These are phyloP conservation scores for Hylaeus anthracinus DNA, from an alignment of 1,140 invertebrate species.

Conservation along the genomic window DNA sequence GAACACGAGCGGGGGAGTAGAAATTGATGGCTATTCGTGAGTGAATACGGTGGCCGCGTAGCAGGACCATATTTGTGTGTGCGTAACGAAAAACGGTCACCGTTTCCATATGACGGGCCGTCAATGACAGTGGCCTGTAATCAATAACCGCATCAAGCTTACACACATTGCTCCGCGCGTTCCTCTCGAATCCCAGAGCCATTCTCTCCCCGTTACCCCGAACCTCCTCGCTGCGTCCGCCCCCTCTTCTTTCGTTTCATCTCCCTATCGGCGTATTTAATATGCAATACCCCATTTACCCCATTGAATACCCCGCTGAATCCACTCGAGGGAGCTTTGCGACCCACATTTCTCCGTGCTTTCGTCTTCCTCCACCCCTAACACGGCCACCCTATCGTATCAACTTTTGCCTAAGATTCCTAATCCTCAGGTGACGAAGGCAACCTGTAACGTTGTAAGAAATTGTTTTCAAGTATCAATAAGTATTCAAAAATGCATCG, in stretches of 20 bases:
- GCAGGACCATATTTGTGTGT: conserved; percentile 19
- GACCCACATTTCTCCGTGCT: conserved; percentile 68
- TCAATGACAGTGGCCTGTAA: conserved; percentile 75
- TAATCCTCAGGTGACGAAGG: conserved; percentile 43
- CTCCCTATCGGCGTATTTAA: conserved; percentile 69
- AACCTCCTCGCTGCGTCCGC: too few species aligned
- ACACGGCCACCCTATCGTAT: background rate
- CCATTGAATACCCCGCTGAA: conserved; percentile 71
- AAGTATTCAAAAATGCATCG: too few species aligned
- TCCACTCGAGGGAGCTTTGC: conserved; percentile 64
- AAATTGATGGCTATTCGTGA: conserved; percentile 47
- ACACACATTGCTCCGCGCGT: conserved; percentile 67
- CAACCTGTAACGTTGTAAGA: background rate
- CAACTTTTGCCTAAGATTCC: conserved; percentile 59
- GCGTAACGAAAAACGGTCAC: conserved; percentile 61
- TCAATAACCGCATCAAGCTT: conserved; percentile 77
- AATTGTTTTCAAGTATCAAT: too few species aligned
- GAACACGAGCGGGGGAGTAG: background rate
- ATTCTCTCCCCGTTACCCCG: conserved; percentile 26
- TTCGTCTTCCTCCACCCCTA: background rate
- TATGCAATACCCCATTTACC: conserved; percentile 75
- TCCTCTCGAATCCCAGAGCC: conserved; percentile 47
- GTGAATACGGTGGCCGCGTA: conserved; percentile 17
- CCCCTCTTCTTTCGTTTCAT: conserved; percentile 55
- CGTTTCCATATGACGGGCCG: conserved; percentile 69